Base-by-base conservation (phyloP, 1,140 invertebrate genomes). In the Micrasema longulum region DNA sequence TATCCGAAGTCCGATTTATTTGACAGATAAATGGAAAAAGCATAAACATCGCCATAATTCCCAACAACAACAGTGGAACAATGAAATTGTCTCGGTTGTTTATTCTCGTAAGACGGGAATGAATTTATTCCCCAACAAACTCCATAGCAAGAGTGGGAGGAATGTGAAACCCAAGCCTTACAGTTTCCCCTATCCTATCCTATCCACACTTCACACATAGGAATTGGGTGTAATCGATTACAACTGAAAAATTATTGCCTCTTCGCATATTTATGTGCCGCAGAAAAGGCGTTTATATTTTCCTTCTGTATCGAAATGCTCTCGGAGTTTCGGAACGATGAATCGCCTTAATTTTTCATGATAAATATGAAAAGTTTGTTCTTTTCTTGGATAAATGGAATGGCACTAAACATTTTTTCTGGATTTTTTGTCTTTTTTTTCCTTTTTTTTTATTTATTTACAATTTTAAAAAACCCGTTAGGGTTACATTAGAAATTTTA, bases 171-270 rank as follows among this genome's bases (percentile, higher is more conserved):
- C 18, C 20, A 38, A n/a, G 3, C 26, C 26, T 7, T 31, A 31
- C 7, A 31, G 12, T 48, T 48, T 64, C 62, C 47, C 16, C 62
- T 47, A 16, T 41, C 62, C 62, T 20, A 45, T 31, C 45, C 50
- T 31, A 41, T 68, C 36, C 65, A 55, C 65, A 68, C 65, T 68
- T 68, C 65, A 57, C 65, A 55, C 50, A 45, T 68, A 53, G 31
- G 65, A 48, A 69, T 69, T 69, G 67, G 67, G 47, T 69, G 67
- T 62, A 69, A 69, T 69, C 67, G 67, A 69, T 69, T 69, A 69
- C 67, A 68, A 43, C 67, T 62, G 67, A 69, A 62, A 69, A 69
- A 48, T 69, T 47, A 69, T 69, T 53, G 67, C 67, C 67, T n/a
- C 55, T 50, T 47, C 26, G 36, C 67, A 62, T 69, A 48, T 69